Evolutionary conservation across 2,888 invertebrate genomes (phyloP).

Genomic region (Fabriciana adippe): DNA sequence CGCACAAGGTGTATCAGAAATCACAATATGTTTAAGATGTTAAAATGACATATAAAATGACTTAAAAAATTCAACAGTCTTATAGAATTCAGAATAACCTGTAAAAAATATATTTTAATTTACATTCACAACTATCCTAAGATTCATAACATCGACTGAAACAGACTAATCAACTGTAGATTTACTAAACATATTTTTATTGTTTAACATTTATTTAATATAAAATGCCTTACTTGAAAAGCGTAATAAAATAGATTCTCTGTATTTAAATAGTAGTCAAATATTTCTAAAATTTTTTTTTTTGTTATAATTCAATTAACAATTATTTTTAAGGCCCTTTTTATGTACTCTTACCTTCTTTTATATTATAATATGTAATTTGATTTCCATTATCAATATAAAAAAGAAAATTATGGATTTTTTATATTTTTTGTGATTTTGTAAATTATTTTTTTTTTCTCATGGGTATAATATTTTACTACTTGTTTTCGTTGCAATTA

Average conservation of each 20-base stretch:
- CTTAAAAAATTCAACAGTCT: conserved; percentile 4
- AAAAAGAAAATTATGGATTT: neutral
- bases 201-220: conserved; percentile 55
- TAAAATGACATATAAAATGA: conserved; percentile 1
- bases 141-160: conserved; percentile 12
- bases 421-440: conserved; percentile 6
- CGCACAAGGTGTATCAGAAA: too few species aligned
- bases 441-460: conserved; percentile 24
- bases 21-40: neutral
- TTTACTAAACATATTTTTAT: conserved; percentile 21
- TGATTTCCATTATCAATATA: too few species aligned
- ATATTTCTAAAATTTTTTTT: conserved; percentile 66
- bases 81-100: conserved; percentile 8
- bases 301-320: conserved; percentile 57
- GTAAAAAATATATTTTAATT: neutral
- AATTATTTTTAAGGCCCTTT: conserved; percentile 69
- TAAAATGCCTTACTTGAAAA: conserved; percentile 63
- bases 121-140: conserved; percentile 7
- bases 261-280: conserved; percentile 58
- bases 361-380: too few species aligned
- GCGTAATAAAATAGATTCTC: conserved; percentile 79
- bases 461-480: conserved; percentile 33
- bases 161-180: conserved; percentile 4
- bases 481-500: conserved; percentile 60
- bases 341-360: conserved; percentile 53